These are phyloP conservation scores for Dasyurus viverrinus DNA, from an alignment of 2,113 vertebrate genomes.

Conservation along the genomic window DNA sequence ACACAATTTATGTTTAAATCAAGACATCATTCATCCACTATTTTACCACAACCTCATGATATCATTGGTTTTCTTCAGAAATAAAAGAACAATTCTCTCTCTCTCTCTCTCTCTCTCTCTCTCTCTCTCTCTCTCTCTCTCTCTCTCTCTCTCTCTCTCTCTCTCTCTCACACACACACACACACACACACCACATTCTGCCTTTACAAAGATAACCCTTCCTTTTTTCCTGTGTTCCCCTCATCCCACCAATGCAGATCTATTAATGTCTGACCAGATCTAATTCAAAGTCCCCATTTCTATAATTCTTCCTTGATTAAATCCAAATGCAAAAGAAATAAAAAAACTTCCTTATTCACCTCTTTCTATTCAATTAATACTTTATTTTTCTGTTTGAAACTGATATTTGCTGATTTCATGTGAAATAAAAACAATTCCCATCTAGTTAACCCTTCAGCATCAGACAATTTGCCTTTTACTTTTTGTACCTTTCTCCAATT, in stretches of 20 bases:
- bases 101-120: too few species aligned
- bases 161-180: too few species aligned
- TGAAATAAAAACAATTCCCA: not conserved
- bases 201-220: not conserved
- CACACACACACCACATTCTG: not conserved
- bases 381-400: not conserved
- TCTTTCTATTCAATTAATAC: not conserved
- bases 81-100: not conserved
- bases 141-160: too few species aligned
- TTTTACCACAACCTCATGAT: not conserved
- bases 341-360: conserved; percentile 1
- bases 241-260: not conserved
- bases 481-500: not conserved
- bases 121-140: too few species aligned
- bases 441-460: not conserved
- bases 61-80: not conserved
- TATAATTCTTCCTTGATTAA: not conserved
- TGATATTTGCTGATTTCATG: not conserved
- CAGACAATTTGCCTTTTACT: not conserved
- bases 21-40: not conserved
- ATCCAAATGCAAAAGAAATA: not conserved
- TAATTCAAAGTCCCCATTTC: not conserved
- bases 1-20: not conserved
- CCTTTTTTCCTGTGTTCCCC: not conserved
- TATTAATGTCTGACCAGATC: not conserved